Percentiles rank a stretch among this genome's conserved stretches.
Conservation (phyloP, 2,113 vertebrate species). For the Melanostigma gelatinosum region DNA sequence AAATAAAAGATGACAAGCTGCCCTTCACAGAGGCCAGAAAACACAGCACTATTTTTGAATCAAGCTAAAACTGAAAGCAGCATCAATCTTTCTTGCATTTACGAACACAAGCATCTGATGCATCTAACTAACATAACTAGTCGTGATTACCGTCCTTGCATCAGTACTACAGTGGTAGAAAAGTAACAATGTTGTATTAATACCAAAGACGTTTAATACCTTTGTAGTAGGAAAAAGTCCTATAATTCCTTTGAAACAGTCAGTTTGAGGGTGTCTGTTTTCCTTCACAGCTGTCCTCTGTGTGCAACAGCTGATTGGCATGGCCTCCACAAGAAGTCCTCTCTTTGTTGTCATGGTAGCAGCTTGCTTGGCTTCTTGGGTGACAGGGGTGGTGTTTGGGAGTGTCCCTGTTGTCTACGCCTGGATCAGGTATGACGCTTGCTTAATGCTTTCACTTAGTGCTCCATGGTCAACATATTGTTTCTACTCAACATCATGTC, state of each 20-base stretch:
- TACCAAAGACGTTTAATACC: neutral
- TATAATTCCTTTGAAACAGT: neutral
- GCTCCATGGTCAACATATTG: neutral
- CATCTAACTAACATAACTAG: neutral
- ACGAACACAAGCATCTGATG: neutral
- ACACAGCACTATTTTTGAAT: neutral
- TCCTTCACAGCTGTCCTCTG: conserved; percentile 73
- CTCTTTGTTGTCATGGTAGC: conserved; percentile 54
- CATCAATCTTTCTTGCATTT: neutral
- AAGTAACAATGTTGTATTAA: neutral
- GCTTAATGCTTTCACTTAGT: neutral
- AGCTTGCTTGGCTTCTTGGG: conserved; percentile 75
- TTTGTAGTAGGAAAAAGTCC: neutral
- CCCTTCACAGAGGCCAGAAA: neutral
- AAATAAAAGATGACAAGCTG: neutral
- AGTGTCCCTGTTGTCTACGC: conserved; percentile 76
- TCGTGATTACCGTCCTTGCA: neutral
- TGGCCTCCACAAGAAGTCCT: conserved; percentile 35
- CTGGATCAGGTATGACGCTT: conserved; percentile 76
- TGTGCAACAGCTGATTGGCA: conserved; percentile 68
- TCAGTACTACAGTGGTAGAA: neutral
- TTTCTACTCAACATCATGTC: neutral
- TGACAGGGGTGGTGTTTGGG: conserved; percentile 78
- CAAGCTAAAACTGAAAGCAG: neutral
- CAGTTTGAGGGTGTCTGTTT: neutral